phyloP scores from a whole-genome alignment of 2,888 invertebrate genomes.

The Agrotis clavis region DNA sequence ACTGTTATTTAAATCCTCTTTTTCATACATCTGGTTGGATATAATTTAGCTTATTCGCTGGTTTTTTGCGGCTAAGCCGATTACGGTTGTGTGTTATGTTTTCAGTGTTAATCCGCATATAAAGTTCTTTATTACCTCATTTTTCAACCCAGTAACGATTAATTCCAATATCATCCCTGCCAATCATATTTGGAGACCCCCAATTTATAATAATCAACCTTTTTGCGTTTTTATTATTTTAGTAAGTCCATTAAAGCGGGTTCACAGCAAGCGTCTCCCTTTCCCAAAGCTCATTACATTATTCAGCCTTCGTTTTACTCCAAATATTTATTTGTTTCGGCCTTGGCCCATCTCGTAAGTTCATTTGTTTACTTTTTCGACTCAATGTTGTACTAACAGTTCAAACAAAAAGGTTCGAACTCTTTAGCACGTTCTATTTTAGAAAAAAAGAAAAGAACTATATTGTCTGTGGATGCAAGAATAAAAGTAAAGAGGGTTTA shows the following conservation, averaged over 20 bases:
- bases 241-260: slow-evolving; percentile 16
- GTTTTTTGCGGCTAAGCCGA: neutral
- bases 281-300: slow-evolving; percentile 36
- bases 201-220: neutral
- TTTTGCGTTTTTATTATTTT: slow-evolving; percentile 3
- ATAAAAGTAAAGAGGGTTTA: slow-evolving; percentile 54
- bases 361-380: slow-evolving; percentile 53
- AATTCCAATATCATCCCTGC: neutral
- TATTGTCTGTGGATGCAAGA: slow-evolving; percentile 28
- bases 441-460: slow-evolving; percentile 15
- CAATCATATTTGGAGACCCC: neutral
- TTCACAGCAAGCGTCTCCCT: slow-evolving; percentile 15
- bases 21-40: slow-evolving; percentile 5
- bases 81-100: slow-evolving; percentile 1
- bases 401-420: slow-evolving; percentile 51
- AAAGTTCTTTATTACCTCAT: neutral
- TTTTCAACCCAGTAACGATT: neutral
- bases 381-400: slow-evolving; percentile 55
- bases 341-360: slow-evolving; percentile 60
- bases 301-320: slow-evolving; percentile 42
- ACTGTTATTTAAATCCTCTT: slow-evolving; percentile 9
- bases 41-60: neutral
- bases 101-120: neutral
- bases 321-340: slow-evolving; percentile 59
- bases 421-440: slow-evolving; percentile 49